Evolutionary conservation across 2,113 vertebrate species (phyloP).

Genomic region (Ptilonorhynchus violaceus): DNA sequence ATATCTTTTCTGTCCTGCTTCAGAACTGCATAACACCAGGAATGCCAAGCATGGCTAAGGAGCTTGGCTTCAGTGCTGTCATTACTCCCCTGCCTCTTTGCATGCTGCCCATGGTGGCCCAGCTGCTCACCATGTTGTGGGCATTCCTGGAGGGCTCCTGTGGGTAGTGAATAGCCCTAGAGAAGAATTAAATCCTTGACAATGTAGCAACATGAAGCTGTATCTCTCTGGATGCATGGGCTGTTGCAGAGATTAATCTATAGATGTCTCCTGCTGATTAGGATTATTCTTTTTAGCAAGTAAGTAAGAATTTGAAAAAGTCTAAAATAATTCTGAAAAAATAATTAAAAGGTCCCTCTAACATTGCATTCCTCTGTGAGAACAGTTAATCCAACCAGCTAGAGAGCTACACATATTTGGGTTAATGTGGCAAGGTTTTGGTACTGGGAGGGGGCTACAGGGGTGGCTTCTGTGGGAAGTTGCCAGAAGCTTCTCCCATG

Average conservation of each 20-base stretch:
- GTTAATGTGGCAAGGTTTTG: background rate
- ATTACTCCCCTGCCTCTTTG: background rate
- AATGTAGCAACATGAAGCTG: background rate
- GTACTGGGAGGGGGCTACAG: background rate
- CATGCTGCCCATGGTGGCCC: background rate
- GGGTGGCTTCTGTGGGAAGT: background rate
- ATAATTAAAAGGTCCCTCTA: background rate
- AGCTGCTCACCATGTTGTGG: background rate
- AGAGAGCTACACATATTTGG: background rate
- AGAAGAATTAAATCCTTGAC: background rate
- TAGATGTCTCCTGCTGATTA: background rate
- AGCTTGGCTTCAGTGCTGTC: background rate
- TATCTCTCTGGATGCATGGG: background rate
- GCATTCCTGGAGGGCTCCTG: background rate
- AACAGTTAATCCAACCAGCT: background rate
- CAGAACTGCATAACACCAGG: background rate
- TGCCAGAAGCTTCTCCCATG: background rate
- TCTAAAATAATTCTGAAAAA: background rate
- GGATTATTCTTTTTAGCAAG: background rate
- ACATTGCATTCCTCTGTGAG: background rate
- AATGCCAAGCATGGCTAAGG: background rate
- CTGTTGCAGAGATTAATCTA: background rate
- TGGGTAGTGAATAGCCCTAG: background rate
- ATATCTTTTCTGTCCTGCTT: slow-evolving; percentile 12
- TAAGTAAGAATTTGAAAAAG: background rate